Evolutionary conservation across 37 sponge, comb jelly and placozoan genomes (phyloP), one percentile per base, ranked within the genome.

Genomic region (Theonella swinhoei): DNA sequence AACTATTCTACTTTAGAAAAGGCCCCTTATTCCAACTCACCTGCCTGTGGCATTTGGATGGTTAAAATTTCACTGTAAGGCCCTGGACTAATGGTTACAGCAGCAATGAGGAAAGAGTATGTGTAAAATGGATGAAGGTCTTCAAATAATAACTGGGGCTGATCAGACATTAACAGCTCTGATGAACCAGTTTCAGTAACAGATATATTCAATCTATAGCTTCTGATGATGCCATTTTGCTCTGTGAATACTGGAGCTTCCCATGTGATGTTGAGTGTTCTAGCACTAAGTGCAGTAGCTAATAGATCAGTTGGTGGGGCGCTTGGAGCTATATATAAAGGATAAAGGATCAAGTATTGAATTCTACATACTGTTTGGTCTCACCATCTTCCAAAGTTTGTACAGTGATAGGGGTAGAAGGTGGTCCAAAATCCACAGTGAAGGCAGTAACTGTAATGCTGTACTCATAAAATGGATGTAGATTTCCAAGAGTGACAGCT

Each of bases 31-130:
- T n/a, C 2, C 23, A 24, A 26, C 68, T 39, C 35, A 79, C 80
- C 80, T 1, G n/a, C 67, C 38, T 79, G 64, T 33, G 80, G 67
- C 66, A 64, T 79, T 64, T 63, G 62, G 22, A 79, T 14, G 9
- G 66, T 79, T 39, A 64, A 36, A 2, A n/a, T 14, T 35, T 25
- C 23, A 8, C 42, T 29, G 43, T 4, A 2, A 2, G 80, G 80
- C 2, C 80, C 80, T 22, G 39, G 80, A 9, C 42, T 39, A 79
- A 79, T 79, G 38, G 80, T 79, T 64, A 64, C 80, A 40, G 80
- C 80, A 35, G 67, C 67, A 36, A 79, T 64, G 7, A 60, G 29
- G 39, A 79, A 79, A 17, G n/a, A 35, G 42, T 79, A 79, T 2
- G 39, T 64, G 62, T 79, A 79, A 39, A 61, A 35, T 36, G 80